Base-by-base conservation (phyloP, 2,797 vertebrate species). In the Coendou prehensilis region DNA sequence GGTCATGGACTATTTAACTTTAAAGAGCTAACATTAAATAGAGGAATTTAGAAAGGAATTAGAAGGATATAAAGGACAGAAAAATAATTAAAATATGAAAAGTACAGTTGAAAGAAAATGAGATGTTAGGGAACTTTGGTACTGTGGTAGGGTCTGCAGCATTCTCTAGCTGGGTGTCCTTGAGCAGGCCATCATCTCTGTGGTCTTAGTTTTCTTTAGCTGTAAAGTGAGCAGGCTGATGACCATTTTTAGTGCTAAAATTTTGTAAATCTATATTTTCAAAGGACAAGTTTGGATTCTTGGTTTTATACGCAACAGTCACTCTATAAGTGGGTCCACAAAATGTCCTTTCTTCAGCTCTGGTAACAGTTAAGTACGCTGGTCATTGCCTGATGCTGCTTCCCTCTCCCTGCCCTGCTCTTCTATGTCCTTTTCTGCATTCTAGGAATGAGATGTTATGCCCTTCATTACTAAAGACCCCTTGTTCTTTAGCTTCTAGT, bases 181-280 rank as follows among this genome's bases (percentile, higher is more conserved):
- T 88, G 79, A 71, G 56, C 37, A 86, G 23, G 47, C 89, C 47
- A 37, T 81, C 41, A 81, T 11, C 4, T 79, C 47, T 71, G 37
- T 82, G 75, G 67, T 76, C 63, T 97, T 37, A 20, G 59, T 92
- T 93, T 92, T 93, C 85, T 84, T 90, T 28, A 94, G 37, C 61
- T 86, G 15, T 86, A 83, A 87, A 94, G 54, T 93, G 45, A 87
- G 47, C 10, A 64, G 22, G 18, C 78, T 89, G 56, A 64, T 67
- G 56, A 67, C 45, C 85, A 14, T 30, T 91, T 93, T 94, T 61
- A 89, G 15, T 76, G 83, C 50, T 76, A 75, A 71, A 56, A 86
- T 84, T 89, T 96, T 64, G 56, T 86, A 26, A 85, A 56, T 88
- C 84, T 94, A 67, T 67, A 83, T 33, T 89, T 50, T 56, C 37